A percentile compares a stretch with the other conserved stretches of the same genome.
phyloP scores from a whole-genome alignment of 35 echinoderm and acorn worm species.

The Holothuria glaberrima region DNA sequence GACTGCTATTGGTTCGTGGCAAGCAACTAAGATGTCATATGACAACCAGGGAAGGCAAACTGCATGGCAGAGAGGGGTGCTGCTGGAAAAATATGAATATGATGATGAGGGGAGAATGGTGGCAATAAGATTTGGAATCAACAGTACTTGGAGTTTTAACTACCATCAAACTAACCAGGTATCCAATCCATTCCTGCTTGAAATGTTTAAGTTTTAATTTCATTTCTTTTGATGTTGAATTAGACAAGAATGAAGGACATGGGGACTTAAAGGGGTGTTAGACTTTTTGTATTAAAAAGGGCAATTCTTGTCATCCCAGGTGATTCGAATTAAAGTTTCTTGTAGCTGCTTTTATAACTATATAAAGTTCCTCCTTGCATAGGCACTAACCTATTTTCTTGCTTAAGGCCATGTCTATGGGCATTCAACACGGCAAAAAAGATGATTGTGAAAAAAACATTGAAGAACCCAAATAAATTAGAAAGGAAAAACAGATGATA shows the following conservation, averaged over 20 bases:
- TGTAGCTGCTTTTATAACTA: no score
- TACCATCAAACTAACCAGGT: constrained; percentile 73
- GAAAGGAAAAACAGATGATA: no score
- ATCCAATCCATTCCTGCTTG: background rate
- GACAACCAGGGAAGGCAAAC: constrained; percentile 75
- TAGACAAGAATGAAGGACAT: background rate
- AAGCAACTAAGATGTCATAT: constrained; percentile 72
- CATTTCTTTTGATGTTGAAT: background rate
- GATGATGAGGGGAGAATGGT: constrained; percentile 66
- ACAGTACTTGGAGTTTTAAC: constrained; percentile 72
- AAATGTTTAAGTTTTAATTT: background rate
- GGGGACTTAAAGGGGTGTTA: background rate
- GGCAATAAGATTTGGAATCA: constrained; percentile 39
- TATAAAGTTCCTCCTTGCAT: no score
- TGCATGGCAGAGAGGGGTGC: constrained; percentile 77
- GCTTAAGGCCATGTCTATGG: no score
- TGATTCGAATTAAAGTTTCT: no score
- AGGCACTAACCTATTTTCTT: no score
- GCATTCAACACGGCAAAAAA: no score
- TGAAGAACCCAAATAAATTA: no score
- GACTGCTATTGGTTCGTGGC: constrained; percentile 50
- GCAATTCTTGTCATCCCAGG: no score
- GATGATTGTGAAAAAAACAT: no score
- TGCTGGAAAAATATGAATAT: constrained; percentile 77
- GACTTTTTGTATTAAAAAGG: background rate